These are phyloP conservation scores for Orthonychiurus folsomi DNA, from an alignment of 2,888 invertebrate species.

Conservation along the genomic window DNA sequence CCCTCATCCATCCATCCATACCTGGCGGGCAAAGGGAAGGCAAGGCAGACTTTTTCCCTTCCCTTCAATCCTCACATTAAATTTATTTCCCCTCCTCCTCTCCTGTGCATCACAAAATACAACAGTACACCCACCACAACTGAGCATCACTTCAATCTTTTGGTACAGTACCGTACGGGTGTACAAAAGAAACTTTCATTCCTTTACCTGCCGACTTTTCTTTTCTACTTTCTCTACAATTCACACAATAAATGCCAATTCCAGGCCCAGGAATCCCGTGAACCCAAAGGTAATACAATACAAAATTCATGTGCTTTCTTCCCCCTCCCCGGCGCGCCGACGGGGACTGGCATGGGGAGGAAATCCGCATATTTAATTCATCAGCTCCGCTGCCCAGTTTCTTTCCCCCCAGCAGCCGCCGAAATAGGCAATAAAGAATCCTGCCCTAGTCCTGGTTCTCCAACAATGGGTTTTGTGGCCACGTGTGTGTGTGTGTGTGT, in stretches of 20 bases:
- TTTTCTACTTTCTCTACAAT: background rate
- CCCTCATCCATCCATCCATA: too few species aligned
- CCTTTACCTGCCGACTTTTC: background rate
- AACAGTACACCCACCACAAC: background rate
- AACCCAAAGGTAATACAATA: background rate
- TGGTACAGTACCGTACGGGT: background rate
- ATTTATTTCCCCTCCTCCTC: background rate
- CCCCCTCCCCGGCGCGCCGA: too few species aligned
- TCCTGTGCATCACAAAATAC: background rate
- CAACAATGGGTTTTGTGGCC: background rate
- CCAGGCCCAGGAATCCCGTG: background rate
- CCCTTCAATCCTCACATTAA: background rate
- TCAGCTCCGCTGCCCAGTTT: too few species aligned
- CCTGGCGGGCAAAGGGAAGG: too few species aligned
- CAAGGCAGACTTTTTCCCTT: too few species aligned
- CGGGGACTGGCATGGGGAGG: too few species aligned
- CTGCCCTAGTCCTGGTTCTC: too few species aligned
- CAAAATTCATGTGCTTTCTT: background rate
- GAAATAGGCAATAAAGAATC: background rate
- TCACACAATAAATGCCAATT: background rate
- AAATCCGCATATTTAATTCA: background rate
- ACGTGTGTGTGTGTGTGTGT: background rate
- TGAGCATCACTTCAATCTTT: background rate
- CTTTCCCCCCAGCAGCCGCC: too few species aligned
- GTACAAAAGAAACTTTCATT: background rate